Evolutionary conservation across 1,140 invertebrate genomes (phyloP).

Genomic region (Drosophila pachea): DNA sequence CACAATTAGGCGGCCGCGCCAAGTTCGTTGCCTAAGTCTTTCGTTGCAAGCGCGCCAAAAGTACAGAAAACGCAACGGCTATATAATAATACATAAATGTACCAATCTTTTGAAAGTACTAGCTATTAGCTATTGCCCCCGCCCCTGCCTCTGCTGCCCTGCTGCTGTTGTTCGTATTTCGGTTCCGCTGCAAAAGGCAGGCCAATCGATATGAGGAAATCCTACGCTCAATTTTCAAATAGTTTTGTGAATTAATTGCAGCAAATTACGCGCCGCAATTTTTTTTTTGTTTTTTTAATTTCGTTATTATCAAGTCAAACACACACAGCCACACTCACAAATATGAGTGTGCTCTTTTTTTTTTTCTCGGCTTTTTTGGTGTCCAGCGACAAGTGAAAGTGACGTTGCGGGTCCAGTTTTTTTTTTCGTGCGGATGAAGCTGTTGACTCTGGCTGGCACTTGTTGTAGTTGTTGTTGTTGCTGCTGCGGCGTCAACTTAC

Average conservation of each 20-base stretch:
- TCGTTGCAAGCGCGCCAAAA: constrained; percentile 35
- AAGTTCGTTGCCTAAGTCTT: constrained; percentile 65
- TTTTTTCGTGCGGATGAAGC: constrained; percentile 32
- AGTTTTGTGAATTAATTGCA: constrained; percentile 41
- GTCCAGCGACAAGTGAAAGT: constrained; percentile 39
- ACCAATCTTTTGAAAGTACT: constrained; percentile 29
- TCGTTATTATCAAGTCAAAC: not conserved
- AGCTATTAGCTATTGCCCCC: not conserved
- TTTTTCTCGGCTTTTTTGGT: constrained; percentile 12
- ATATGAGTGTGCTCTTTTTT: too few relatives aligned
- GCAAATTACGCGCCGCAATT: constrained; percentile 36
- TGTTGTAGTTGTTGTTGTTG: constrained; percentile 22
- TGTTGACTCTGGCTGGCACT: constrained; percentile 22
- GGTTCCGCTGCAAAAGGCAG: constrained; percentile 42
- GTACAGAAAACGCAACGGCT: too few relatives aligned
- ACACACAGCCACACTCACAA: too few relatives aligned
- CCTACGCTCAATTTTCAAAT: constrained; percentile 31
- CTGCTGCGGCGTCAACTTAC: constrained; percentile 33
- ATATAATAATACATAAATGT: not conserved
- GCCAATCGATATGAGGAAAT: constrained; percentile 44
- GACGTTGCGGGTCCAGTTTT: constrained; percentile 31
- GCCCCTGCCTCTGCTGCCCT: not conserved
- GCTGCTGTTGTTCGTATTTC: not conserved
- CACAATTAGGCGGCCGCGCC: constrained; percentile 25
- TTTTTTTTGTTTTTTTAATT: constrained; percentile 11